Conservation (phyloP, 1,140 invertebrate genomes). For the Lepidurus couesii region DNA sequence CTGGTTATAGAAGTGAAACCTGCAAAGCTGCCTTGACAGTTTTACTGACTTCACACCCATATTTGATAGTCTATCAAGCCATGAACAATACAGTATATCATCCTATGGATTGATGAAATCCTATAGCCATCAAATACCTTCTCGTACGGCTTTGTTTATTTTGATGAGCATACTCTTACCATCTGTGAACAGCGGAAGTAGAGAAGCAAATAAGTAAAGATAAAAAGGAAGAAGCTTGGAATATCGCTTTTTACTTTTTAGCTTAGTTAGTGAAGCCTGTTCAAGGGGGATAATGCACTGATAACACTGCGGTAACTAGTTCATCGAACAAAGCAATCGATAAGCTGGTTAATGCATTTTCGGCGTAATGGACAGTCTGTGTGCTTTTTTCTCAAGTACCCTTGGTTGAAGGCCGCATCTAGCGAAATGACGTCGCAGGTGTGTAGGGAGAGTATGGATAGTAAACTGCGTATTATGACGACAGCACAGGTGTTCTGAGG, state of each 20-base stretch:
- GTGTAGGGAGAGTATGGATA: background rate
- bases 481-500: constrained; percentile 2
- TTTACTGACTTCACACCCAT: background rate
- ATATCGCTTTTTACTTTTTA: background rate
- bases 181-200: constrained; percentile 16
- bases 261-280: background rate
- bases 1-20: background rate
- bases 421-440: background rate
- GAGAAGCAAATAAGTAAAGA: background rate
- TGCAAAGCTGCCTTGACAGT: background rate
- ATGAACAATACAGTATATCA: background rate
- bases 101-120: background rate
- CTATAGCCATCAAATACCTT: background rate
- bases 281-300: background rate
- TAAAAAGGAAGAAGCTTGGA: background rate
- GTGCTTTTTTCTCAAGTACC: background rate
- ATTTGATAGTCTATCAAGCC: background rate
- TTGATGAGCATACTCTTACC: background rate
- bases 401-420: background rate
- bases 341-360: background rate
- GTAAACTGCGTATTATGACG: background rate
- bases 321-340: background rate
- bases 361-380: background rate
- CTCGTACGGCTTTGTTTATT: background rate
- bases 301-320: background rate